Conservation (phyloP, 2,888 invertebrate genomes). For the Eupithecia tripunctaria region DNA sequence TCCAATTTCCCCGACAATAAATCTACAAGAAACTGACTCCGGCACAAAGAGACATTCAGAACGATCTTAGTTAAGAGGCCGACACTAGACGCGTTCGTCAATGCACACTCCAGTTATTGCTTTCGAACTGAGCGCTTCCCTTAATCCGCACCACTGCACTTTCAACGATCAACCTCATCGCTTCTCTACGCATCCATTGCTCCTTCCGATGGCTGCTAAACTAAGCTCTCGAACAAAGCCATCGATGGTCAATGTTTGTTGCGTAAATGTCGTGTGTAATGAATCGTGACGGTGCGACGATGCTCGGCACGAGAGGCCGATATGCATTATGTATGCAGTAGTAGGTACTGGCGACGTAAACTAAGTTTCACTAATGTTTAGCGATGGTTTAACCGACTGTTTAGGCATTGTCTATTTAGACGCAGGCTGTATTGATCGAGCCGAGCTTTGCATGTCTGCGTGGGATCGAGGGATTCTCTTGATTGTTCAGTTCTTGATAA, state of each 20-base stretch:
- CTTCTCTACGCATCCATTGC: conserved; percentile 12
- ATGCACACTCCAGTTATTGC: conserved; percentile 74
- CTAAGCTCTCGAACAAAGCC: conserved; percentile 2
- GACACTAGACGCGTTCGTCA: conserved; percentile 76
- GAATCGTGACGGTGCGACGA: conserved; percentile 37
- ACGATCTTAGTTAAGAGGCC: conserved; percentile 72
- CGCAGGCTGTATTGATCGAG: conserved; percentile 34
- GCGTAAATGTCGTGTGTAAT: conserved; percentile 38
- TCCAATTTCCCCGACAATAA: conserved; percentile 49
- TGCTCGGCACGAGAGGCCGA: conserved; percentile 34
- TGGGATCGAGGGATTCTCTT: neutral
- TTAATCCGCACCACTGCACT: conserved; percentile 23
- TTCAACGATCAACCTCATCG: neutral
- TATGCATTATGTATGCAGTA: conserved; percentile 47
- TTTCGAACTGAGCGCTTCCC: conserved; percentile 40
- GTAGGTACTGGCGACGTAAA: conserved; percentile 35
- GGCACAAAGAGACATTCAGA: conserved; percentile 71
- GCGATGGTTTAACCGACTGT: conserved; percentile 42
- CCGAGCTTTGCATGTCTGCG: conserved; percentile 28
- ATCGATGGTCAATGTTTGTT: conserved; percentile 19
- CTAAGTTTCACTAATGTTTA: conserved; percentile 44
- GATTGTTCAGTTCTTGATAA: conserved; percentile 21
- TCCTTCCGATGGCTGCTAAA: conserved; percentile 1
- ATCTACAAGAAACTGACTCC: conserved; percentile 55
- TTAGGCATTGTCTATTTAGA: conserved; percentile 40